Evolutionary conservation across 2,113 vertebrate species (phyloP), one percentile per base, ranked within the genome.

Genomic region (Cottus gobio): DNA sequence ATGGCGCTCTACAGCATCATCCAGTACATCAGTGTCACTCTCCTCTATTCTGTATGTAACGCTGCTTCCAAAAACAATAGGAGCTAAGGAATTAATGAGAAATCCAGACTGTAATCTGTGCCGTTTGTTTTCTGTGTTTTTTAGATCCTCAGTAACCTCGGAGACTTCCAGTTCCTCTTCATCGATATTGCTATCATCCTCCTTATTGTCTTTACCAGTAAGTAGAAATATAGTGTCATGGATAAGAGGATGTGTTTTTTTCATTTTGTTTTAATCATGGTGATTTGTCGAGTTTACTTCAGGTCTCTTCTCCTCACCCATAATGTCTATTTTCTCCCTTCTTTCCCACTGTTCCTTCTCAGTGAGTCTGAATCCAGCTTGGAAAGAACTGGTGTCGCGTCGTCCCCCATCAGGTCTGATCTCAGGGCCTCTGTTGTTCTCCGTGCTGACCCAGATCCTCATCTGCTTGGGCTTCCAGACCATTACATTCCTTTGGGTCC

Each of bases 1-100:
- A 99, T 99, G 98, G 98, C 98, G 56, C 92, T 99, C 24, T 99
- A 99, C 94, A 99, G 98, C 94, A 97, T 99, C 85, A 99, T 99
- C 93, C 98, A 99, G 90, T 99, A 99, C 89, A 95, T 98, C 93
- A 98, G 96, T 71, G 98, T 99, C 88, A 98, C 96, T 76, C 95
- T 99, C 7, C 96, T 99, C 0, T 99, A 99, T 93, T 99, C 97
- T 3, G 98, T 99, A 92, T 92, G 97, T 96, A 91, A 48, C 30
- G 1, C 63, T 34, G 10, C 37, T 44, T 9, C 1, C 6, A 11
- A 20, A 52, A 4, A 31, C 37, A 39, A 16, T 12, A 39, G 3
- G 24, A 39, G 31, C 54, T 16, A 10, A 36, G 13, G 12, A 67
- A 54, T 61, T 2, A 7, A 30, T 34, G 1, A 75, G n/a, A 77